Evolutionary conservation across 2,888 invertebrate genomes (phyloP), one percentile per base, ranked within the genome.

Genomic region (Mythimna albipuncta): DNA sequence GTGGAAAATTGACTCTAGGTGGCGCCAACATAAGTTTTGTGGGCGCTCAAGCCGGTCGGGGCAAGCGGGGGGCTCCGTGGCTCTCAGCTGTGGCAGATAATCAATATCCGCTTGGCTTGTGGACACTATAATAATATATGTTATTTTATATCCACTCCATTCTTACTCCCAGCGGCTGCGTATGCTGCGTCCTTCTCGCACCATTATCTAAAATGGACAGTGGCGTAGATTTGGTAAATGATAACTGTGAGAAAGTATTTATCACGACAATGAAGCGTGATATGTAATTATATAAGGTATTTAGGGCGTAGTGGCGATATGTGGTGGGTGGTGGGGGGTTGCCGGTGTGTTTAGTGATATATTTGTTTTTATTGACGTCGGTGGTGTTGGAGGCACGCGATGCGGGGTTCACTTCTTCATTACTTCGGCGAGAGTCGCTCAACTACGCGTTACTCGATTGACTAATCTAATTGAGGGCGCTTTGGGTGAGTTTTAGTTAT

Each of bases 101-200:
- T 96, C 96, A 96, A 96, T 96, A 96, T 96, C 96, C 96, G 96
- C 96, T 96, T 96, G 96, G 96, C 96, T 96, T 95, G 96, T 96
- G 96, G 96, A 96, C 96, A 96, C 94, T 95, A 95, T 95, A 95
- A 94, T 95, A 95, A 94, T 96, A 96, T 96, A 96, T 93, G 95
- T 95, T 95, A 95, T 94, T 95, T 93, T 94, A 93, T 93, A 91
- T 90, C 94, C 89, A 89, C 89, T 85, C 90, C 88, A 85, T 87
- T 96, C 93, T 81, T 80, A 78, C 93, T 61, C 75, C 58, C 57
- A 65, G 75, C 55, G 72, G 72, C 55, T 76, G 74, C 79, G 83
- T 89, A 90, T 88, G 70, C 85, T 82, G 79, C 84, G 79, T 96
- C 95, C 85, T 91, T 64, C 86, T 96, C 92, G 89, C 95, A 94